Evolutionary conservation across 2,113 vertebrate species (phyloP), one percentile per base, ranked within the genome.

Genomic region (Crotophaga sulcirostris): DNA sequence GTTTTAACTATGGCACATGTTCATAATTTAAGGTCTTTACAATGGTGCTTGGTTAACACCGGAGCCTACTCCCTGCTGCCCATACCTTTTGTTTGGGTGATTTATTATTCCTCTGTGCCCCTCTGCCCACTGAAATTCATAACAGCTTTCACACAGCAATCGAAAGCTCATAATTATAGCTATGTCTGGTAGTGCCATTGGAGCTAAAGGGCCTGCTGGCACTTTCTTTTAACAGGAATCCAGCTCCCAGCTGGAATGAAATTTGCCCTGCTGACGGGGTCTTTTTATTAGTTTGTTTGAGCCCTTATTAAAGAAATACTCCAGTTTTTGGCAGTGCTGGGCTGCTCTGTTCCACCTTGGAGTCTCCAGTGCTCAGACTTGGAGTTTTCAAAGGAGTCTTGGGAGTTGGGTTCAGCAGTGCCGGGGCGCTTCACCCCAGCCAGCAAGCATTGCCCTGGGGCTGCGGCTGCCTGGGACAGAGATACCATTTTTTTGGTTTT

Each of bases 151-250:
- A 49, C 73, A 36, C 85, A 84, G 90, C 90, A 51, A 63, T 51
- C 38, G 42, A 78, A 70, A 75, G 88, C 93, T 92, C 45, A 4
- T 95, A 96, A 96, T 96, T 96, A 95, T 10, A 92, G 95, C 94
- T 8, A 11, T 49, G 83, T 56, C 96, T 95, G 92, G 29, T 34
- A 87, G 81, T 96, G 95, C 95, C 96, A 96, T 77, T 95, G 94
- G 90, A 94, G 94, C 94, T 89, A 85, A 89, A 93, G 96, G 95
- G 70, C 95, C 94, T 93, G 93, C 96, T 95, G 96, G 96, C 94
- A 95, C 92, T 95, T 91, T 51, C 94, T 42, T 93, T 95, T 90
- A 91, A 87, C 91, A 51, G 94, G 87, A 95, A 92, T 90, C 93
- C 94, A 85, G 87, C 79, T 96, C 94, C 81, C 94, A 94, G 92